These are phyloP conservation scores for Dichetophora obliterata DNA, from an alignment of 2,888 invertebrate species.

Conservation along the genomic window DNA sequence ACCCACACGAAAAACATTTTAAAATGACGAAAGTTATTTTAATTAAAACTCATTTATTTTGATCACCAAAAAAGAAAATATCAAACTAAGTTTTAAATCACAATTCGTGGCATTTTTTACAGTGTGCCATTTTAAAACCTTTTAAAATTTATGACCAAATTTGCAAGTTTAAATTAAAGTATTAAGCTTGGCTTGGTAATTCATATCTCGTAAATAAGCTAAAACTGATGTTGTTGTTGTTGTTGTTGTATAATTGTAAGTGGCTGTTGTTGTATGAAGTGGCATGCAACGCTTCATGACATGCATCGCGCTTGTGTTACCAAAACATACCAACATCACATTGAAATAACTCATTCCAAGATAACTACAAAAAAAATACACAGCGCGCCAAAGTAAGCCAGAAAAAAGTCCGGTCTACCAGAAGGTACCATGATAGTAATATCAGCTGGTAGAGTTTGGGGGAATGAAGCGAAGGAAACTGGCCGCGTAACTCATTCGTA, in stretches of 20 bases:
- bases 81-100: not conserved
- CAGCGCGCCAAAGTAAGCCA: not conserved
- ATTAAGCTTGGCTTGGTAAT: conserved; percentile 68
- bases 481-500: conserved; percentile 50
- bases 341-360: not conserved
- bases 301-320: conserved; percentile 35
- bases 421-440: not conserved
- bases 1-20: no score
- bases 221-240: conserved; percentile 32
- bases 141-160: conserved; percentile 69
- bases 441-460: not conserved
- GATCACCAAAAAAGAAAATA: no score
- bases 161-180: conserved; percentile 69
- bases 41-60: no score
- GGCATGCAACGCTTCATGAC: conserved; percentile 44
- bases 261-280: conserved; percentile 35
- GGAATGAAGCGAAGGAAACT: conserved; percentile 31
- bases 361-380: not conserved
- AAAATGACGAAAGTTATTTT: no score
- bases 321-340: conserved; percentile 39
- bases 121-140: conserved; percentile 37
- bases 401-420: not conserved
- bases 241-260: conserved; percentile 30
- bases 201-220: conserved; percentile 61
- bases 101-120: conserved; percentile 13